Conservation (phyloP, 2,888 invertebrate species). For the Pollenia amentaria region DNA sequence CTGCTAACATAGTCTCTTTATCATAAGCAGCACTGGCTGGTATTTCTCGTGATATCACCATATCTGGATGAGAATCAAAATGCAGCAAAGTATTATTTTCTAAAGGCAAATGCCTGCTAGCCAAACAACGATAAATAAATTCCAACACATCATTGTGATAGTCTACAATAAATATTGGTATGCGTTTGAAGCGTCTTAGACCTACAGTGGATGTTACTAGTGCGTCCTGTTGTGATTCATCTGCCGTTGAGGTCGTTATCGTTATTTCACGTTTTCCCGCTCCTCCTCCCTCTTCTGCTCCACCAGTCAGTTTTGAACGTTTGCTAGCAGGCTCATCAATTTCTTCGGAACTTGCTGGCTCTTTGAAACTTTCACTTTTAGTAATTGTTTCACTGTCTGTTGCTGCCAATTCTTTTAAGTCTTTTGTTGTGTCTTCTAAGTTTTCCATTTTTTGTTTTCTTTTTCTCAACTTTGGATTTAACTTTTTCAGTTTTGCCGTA, state of each 20-base stretch:
- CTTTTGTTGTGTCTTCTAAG: slow-evolving; percentile 30
- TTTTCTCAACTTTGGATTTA: background rate
- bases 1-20: slow-evolving; percentile 88
- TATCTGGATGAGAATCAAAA: slow-evolving; percentile 96
- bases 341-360: slow-evolving; percentile 45
- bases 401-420: slow-evolving; percentile 17
- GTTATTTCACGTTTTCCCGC: background rate
- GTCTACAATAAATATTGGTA: slow-evolving; percentile 91
- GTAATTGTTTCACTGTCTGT: background rate
- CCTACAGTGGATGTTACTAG: slow-evolving; percentile 39
- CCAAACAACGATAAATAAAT: slow-evolving; percentile 91
- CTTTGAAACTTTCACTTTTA: slow-evolving; percentile 63
- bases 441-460: slow-evolving; percentile 41
- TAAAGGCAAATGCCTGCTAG: slow-evolving; percentile 92
- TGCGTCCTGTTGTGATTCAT: slow-evolving; percentile 46
- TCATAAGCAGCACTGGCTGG: slow-evolving; percentile 90
- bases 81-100: slow-evolving; percentile 91
- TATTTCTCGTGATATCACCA: slow-evolving; percentile 92
- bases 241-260: slow-evolving; percentile 13
- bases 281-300: background rate
- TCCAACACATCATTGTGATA: slow-evolving; percentile 92
- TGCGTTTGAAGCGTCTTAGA: slow-evolving; percentile 84
- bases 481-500: background rate
- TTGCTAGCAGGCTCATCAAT: slow-evolving; percentile 53
- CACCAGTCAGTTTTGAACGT: slow-evolving; percentile 40